Evolutionary conservation across 2,113 vertebrate species (phyloP), one percentile per base, ranked within the genome.

Genomic region (Myotis lucifugus): DNA sequence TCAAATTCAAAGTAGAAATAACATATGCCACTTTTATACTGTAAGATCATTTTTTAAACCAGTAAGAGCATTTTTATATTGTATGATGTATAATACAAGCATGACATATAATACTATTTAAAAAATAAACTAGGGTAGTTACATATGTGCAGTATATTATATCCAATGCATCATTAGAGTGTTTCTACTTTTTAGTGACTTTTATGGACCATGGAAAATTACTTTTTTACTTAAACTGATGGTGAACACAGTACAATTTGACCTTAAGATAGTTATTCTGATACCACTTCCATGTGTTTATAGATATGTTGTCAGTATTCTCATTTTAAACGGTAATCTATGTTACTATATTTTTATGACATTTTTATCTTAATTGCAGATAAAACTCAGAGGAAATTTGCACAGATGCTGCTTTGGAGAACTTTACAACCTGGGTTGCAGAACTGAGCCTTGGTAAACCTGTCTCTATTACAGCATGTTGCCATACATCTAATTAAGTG

Each of bases 321-420:
- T 82, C 42, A 74, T 73, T 95, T 78, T 13, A 88, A 91, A 73
- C 14, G 79, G 0, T 67, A 67, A n/a, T 92, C 32, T 92, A 0
- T 91, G 56, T 93, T 91, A 78, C 72, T 92, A 42, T 23, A 48
- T 94, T 97, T 96, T 98, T 93, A 97, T 94, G 86, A 95, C 66
- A 77, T 46, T 70, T 96, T 95, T 67, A 72, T 95, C 54, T 98
- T 97, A n/a, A 93, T 98, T 98, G 90, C 98, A 98, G 98, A 98
- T 98, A 98, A 98, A 98, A 98, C 98, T 99, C 98, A 99, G 98
- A 98, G 98, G 98, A 99, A 98, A 98, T 98, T 98, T 99, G 98
- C 98, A 98, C 98, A 99, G 98, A 98, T 98, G 98, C 98, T 98
- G 98, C 98, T 98, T 98, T 98, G 98, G 98, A 98, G 98, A 98